Evolutionary conservation across 2,113 vertebrate species (phyloP).

Genomic region (Apodemus sylvaticus): DNA sequence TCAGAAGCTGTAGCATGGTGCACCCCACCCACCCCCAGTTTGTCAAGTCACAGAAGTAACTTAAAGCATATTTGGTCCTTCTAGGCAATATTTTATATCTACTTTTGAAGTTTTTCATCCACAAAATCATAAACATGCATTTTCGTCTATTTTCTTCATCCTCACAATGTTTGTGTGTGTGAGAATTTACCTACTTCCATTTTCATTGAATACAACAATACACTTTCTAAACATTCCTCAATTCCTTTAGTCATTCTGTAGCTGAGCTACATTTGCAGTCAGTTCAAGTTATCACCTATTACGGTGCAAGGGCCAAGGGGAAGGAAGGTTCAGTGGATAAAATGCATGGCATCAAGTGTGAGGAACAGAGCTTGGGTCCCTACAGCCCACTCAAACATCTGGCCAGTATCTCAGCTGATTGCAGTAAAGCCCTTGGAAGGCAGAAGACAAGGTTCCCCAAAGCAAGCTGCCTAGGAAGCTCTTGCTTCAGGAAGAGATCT

Average conservation of each 20-base stretch:
- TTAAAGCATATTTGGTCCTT: neutral
- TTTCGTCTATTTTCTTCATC: neutral
- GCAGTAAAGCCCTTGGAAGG: neutral
- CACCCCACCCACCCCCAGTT: fast-evolving
- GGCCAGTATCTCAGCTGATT: neutral
- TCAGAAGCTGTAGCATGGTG: neutral
- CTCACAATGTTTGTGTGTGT: neutral
- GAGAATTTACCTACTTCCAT: neutral
- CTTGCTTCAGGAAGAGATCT: neutral
- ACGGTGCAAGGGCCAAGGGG: neutral
- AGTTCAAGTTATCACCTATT: neutral
- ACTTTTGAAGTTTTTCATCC: neutral
- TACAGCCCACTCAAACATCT: too few species aligned
- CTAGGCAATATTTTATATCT: neutral
- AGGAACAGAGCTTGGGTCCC: neutral
- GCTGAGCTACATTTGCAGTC: neutral
- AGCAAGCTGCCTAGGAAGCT: neutral
- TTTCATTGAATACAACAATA: neutral
- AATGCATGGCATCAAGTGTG: neutral
- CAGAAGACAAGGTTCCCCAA: neutral
- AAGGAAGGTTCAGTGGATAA: neutral
- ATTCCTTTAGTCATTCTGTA: neutral
- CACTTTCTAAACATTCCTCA: neutral
- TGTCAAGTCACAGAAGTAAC: neutral
- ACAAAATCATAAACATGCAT: neutral